These are phyloP conservation scores for Lepidochitona cinerea DNA, from an alignment of 2,888 invertebrate genomes.

Conservation along the genomic window DNA sequence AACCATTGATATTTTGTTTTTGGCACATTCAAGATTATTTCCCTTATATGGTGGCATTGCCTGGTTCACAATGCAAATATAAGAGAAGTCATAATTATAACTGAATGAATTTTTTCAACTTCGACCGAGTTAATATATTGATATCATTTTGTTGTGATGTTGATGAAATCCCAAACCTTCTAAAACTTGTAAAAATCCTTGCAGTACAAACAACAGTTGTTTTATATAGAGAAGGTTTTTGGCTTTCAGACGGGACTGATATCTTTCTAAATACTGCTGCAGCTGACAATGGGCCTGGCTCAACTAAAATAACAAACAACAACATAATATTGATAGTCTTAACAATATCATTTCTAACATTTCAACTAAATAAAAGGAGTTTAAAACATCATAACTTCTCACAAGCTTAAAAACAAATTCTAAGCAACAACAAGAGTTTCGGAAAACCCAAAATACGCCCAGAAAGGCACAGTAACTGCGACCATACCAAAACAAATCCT, in stretches of 20 bases:
- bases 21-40: neutral
- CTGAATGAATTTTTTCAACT: neutral
- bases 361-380: too few relatives aligned
- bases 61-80: neutral
- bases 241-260: constrained; percentile 82
- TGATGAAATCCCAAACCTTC: constrained; percentile 45
- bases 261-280: constrained; percentile 72
- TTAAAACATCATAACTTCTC: too few relatives aligned
- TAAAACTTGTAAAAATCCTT: constrained; percentile 63
- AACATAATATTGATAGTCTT: neutral
- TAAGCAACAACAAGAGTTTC: too few relatives aligned
- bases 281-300: constrained; percentile 68
- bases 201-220: constrained; percentile 85
- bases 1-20: too few relatives aligned
- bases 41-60: neutral
- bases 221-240: constrained; percentile 85
- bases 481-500: too few relatives aligned
- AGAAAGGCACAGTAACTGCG: too few relatives aligned
- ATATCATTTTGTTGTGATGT: too few relatives aligned
- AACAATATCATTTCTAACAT: too few relatives aligned
- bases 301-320: constrained; percentile 35
- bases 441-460: too few relatives aligned
- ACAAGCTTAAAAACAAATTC: too few relatives aligned
- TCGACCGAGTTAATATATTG: too few relatives aligned
- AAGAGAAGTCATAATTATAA: neutral